Conservation (phyloP, 2,888 invertebrate genomes). For the Harpagoxenus sublaevis region DNA sequence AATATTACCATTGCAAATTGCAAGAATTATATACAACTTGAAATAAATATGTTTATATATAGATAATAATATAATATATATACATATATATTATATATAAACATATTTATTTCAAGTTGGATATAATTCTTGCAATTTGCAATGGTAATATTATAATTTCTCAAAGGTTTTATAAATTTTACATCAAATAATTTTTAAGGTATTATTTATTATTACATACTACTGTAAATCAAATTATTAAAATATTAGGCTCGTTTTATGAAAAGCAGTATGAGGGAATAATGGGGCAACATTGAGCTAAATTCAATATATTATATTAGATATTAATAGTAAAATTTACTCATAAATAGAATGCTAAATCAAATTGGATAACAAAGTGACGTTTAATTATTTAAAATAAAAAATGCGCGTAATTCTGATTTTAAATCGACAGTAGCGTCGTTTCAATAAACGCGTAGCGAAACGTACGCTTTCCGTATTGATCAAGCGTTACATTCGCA, state of each 20-base stretch:
- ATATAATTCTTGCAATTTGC: neutral
- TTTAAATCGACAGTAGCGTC: neutral
- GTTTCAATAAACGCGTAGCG: neutral
- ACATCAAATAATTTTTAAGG: neutral
- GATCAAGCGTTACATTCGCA: slow-evolving; percentile 42
- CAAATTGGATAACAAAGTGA: neutral
- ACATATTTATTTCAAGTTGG: neutral
- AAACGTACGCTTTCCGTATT: slow-evolving; percentile 21
- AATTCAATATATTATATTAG: too few species aligned
- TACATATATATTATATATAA: neutral
- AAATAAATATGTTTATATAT: neutral
- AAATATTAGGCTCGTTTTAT: too few species aligned
- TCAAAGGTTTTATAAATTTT: neutral
- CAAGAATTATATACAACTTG: neutral
- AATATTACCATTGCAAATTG: neutral
- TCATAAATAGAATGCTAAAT: too few species aligned
- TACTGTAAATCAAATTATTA: neutral
- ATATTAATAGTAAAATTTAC: too few species aligned
- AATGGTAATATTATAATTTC: neutral
- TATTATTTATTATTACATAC: neutral
- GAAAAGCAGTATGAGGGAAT: too few species aligned
- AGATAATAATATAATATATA: too few species aligned
- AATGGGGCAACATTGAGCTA: too few species aligned
- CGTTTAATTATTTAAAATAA: neutral
- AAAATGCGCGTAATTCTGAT: neutral